Evolutionary conservation across 2,888 invertebrate genomes (phyloP).

Genomic region (Cryptocephalus primarius): DNA sequence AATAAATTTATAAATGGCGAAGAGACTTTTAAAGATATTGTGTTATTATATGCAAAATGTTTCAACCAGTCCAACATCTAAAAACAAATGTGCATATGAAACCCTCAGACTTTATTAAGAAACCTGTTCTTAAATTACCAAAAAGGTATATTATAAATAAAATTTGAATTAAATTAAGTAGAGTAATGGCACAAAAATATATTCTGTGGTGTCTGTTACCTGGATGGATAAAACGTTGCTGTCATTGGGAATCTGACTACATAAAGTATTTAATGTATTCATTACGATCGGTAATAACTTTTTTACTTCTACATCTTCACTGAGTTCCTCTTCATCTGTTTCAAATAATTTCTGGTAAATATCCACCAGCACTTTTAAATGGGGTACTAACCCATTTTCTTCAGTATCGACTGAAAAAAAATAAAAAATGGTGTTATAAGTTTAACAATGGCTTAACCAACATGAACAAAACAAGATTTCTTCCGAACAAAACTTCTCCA

Average conservation of each 20-base stretch:
- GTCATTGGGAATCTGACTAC: constrained; percentile 20
- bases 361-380: constrained; percentile 20
- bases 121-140: too few relatives aligned
- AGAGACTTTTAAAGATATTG: constrained; percentile 24
- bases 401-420: neutral
- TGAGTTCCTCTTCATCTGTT: constrained; percentile 25
- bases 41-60: constrained; percentile 27
- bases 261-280: constrained; percentile 24
- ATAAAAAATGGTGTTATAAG: too few relatives aligned
- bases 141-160: too few relatives aligned
- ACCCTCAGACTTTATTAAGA: neutral
- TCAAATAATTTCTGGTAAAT: constrained; percentile 29
- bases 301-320: constrained; percentile 29
- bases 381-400: neutral
- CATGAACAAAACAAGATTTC: neutral
- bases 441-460: neutral
- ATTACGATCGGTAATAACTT: constrained; percentile 25
- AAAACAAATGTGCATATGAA: constrained; percentile 11
- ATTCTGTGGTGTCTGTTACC: constrained; percentile 12
- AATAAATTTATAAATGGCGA: constrained; percentile 30
- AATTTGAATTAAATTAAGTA: too few relatives aligned
- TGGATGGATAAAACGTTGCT: constrained; percentile 20
- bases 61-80: constrained; percentile 36
- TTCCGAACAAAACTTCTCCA: too few relatives aligned
- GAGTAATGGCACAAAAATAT: too few relatives aligned